Evolutionary conservation across 1,140 invertebrate species (phyloP), one percentile per base, ranked within the genome.

Genomic region (Polypedilum pembai): DNA sequence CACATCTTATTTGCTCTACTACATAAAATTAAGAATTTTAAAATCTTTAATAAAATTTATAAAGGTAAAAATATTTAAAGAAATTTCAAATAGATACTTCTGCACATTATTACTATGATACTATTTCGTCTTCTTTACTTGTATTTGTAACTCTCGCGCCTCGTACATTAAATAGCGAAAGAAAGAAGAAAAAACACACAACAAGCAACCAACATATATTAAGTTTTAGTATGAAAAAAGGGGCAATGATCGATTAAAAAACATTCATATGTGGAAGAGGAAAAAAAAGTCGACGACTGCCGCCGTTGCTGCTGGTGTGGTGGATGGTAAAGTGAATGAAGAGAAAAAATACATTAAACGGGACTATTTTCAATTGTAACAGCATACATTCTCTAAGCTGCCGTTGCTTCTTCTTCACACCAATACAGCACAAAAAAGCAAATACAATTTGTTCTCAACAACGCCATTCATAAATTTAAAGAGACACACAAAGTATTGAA

Each of bases 241-340:
- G 65, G 65, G 65, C 65, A 69, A 69, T 69, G 65, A 69, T 69
- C 65, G 65, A 69, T 69, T 69, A 69, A 69, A 69, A 69, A 69
- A 69, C 65, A 69, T 69, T 69, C 65, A 69, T 69, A 18, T 69
- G 65, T 56, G 45, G 12, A 56, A 56, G n/a, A 56, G n/a, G 1
- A 56, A 56, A 56, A 4, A 45, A 56, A 56, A 1, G 45, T 56
- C 45, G 45, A 56, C 45, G 24, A 33, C 24, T 33, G 24, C 24
- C 24, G 24, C 24, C 24, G 24, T 33, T 33, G 24, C 24, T 33
- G 24, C 24, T 33, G 24, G 24, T 56, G 45, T 12, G 12, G 45
- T 56, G 45, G 45, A 56, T 56, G 45, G 45, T n/a, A 56, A 56
- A 56, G 45, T 56, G 45, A n/a, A 56, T 56, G 45, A 56, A 56